Percentiles rank a stretch among this genome's conserved stretches.
phyloP scores from a whole-genome alignment of 1,140 invertebrate genomes.

The Teleogryllus occipitalis region DNA sequence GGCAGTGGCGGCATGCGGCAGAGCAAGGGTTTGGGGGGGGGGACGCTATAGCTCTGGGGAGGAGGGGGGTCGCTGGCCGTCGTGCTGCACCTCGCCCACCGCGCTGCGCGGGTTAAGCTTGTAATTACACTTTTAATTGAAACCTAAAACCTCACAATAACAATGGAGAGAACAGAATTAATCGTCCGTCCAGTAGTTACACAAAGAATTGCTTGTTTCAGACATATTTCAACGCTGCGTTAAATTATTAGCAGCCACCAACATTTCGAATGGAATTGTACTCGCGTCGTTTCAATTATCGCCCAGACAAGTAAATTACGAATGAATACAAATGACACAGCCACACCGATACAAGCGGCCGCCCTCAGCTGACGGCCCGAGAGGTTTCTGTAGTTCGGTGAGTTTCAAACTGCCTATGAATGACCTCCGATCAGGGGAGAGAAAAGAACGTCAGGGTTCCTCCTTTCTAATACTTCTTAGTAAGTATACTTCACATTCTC shows the following conservation, averaged over 20 bases:
- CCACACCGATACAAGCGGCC: too few species aligned
- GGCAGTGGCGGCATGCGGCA: too few species aligned
- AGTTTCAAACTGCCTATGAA: too few species aligned
- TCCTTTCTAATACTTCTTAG: too few species aligned
- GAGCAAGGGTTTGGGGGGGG: too few species aligned
- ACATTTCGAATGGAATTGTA: background rate
- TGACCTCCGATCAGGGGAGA: too few species aligned
- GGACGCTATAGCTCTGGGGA: too few species aligned
- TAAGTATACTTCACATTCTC: too few species aligned
- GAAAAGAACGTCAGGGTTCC: too few species aligned
- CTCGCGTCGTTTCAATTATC: slow-evolving; percentile 3
- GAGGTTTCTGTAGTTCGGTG: too few species aligned
- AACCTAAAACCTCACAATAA: slow-evolving; percentile 5
- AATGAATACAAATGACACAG: background rate
- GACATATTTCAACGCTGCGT: background rate
- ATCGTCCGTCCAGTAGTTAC: background rate
- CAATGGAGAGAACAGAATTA: slow-evolving; percentile 4
- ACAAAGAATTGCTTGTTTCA: slow-evolving; percentile 1
- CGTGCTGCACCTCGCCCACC: background rate
- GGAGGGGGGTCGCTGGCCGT: too few species aligned
- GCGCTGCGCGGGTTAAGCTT: background rate
- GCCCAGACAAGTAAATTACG: background rate
- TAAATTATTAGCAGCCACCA: background rate
- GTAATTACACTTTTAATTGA: slow-evolving; percentile 6
- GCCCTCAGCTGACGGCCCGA: too few species aligned